Evolutionary conservation across 2,888 invertebrate genomes (phyloP), one percentile per base, ranked within the genome.

Genomic region (Peribatodes rhomboidaria): DNA sequence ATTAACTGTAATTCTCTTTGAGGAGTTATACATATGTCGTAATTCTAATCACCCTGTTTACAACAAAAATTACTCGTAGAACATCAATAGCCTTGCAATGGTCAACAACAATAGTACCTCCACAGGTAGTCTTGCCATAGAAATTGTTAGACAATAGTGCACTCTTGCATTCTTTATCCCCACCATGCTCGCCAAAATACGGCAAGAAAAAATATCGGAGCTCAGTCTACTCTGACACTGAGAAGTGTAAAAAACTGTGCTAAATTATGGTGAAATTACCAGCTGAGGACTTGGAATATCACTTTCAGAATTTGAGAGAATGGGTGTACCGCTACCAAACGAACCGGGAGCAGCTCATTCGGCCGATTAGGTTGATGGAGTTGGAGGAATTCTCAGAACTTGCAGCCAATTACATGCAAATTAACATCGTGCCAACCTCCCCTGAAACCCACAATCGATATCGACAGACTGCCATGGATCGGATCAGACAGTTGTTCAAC

Each of bases 391-490:
- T 74, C 11, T 78, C 78, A 1, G 67, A 73, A 4, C 31, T 67
- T 10, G 69, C 73, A 8, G 72, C 72, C 7, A 54, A 22, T 13
- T 65, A 65, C 44, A 74, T 75, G 62, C 64, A 37, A 33, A 61
- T 50, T 14, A 66, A 52, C 31, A 37, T 9, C 20, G 4, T 31
- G 13, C 11, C 18, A 0, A 42, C 6, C 6, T 14, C 16, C 0
- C 31, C 8, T 13, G 42, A 14, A 20, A 7, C 6, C 18, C 13
- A 42, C 16, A 3, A 42, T 1, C 16, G 16, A 31, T 31, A 16
- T 42, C 61, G 68, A 9, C 79, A 81, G 55, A 55, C 57, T 4
- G 72, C 72, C 18, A 79, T 81, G 73, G 73, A 81, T 57, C 69
- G 65, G 11, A 53, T 77, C 2, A 73, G 81, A 16, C 69, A 76